These are phyloP conservation scores for Tridacna gigas DNA, from an alignment of 2,888 invertebrate genomes.

Conservation along the genomic window DNA sequence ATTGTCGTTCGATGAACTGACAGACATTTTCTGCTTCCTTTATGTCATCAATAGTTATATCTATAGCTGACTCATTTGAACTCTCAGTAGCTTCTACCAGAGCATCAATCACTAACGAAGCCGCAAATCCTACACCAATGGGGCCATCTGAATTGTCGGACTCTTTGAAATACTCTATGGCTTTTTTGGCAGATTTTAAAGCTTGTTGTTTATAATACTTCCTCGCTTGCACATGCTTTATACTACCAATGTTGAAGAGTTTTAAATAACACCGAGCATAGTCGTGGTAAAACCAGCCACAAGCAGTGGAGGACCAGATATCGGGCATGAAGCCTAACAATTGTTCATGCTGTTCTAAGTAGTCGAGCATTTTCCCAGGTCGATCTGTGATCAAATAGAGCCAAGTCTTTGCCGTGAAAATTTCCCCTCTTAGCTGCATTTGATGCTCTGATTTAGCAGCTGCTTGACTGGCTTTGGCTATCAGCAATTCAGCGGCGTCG, in stretches of 20 bases:
- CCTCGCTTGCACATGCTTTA: not conserved
- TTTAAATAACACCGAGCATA: not conserved
- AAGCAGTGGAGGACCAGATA: constrained; percentile 11
- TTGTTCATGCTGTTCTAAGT: constrained; percentile 13
- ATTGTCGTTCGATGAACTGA: constrained; percentile 4
- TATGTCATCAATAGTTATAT: not conserved
- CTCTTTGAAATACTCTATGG: constrained; percentile 15
- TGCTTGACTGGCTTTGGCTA: not conserved
- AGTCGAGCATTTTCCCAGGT: constrained; percentile 24
- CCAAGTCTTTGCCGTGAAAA: constrained; percentile 27
- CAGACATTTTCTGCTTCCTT: not conserved
- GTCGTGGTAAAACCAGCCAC: constrained; percentile 13
- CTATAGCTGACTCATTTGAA: not conserved
- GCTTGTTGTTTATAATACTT: not conserved
- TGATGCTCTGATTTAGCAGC: not conserved
- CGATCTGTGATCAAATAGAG: not conserved
- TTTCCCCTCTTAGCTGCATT: constrained; percentile 13
- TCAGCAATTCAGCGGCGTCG: constrained; percentile 7
- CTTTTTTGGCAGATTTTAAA: not conserved
- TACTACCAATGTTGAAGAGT: not conserved
- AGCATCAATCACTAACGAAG: not conserved
- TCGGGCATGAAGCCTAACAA: constrained; percentile 1
- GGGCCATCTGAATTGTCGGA: constrained; percentile 26
- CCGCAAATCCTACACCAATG: constrained; percentile 22
- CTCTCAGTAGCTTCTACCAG: not conserved